Conservation (phyloP, 2,797 vertebrate genomes). For the Sarcoramphus papa region DNA sequence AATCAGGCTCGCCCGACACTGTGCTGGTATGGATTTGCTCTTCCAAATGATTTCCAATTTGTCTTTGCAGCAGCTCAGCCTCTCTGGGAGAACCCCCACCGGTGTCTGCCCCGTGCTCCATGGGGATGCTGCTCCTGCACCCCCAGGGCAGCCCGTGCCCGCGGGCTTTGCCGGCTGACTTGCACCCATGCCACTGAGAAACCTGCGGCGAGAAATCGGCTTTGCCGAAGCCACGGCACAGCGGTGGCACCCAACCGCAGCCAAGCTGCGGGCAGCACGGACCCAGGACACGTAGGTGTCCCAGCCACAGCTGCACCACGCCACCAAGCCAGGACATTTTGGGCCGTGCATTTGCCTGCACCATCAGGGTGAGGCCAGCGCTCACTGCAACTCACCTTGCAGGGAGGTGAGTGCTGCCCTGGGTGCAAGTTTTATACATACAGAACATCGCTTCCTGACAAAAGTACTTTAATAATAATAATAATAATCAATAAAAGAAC, state of each 20-base stretch:
- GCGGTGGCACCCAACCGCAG: neutral
- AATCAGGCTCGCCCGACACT: neutral
- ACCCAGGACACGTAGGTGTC: accelerated
- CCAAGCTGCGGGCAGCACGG: neutral
- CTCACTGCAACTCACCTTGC: neutral
- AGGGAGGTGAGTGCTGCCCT: neutral
- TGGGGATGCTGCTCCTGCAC: neutral
- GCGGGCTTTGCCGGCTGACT: neutral
- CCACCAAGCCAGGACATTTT: neutral
- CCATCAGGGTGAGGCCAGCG: neutral
- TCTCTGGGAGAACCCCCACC: neutral
- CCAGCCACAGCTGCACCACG: neutral
- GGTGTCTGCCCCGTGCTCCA: neutral
- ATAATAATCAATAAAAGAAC: neutral
- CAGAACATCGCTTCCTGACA: neutral
- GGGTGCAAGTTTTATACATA: neutral
- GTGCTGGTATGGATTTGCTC: neutral
- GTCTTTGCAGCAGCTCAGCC: neutral
- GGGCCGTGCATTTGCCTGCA: neutral
- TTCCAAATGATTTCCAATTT: slow-evolving; percentile 18
- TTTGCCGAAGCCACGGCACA: neutral
- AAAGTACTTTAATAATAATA: neutral
- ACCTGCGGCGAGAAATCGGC: accelerated
- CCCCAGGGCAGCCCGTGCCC: neutral
- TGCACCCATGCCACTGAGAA: neutral